phyloP scores from a whole-genome alignment of 2,888 invertebrate species.

The Macrophya annulata region DNA sequence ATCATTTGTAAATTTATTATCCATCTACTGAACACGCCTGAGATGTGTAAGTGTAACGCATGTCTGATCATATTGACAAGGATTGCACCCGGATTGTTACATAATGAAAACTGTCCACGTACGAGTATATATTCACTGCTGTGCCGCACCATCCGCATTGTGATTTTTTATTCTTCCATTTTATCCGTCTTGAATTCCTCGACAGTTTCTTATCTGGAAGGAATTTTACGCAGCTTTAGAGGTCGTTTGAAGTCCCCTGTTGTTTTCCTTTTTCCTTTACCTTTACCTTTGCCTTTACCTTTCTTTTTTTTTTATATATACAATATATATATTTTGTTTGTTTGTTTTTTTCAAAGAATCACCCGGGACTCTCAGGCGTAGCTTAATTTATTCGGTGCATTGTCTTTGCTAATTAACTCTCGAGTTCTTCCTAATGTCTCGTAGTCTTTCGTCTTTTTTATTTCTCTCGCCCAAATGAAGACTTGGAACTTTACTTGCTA shows the following conservation, averaged over 20 bases:
- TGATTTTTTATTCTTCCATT: conserved; percentile 29
- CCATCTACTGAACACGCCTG: background rate
- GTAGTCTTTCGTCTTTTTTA: conserved; percentile 16
- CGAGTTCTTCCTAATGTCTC: conserved; percentile 31
- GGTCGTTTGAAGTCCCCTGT: conserved; percentile 8
- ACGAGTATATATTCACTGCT: background rate
- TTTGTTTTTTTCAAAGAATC: conserved; percentile 22
- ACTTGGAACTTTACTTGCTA: background rate
- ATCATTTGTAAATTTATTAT: background rate
- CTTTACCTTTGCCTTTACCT: background rate
- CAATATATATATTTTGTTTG: background rate
- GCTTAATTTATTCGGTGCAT: conserved; percentile 51
- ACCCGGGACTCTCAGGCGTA: conserved; percentile 39
- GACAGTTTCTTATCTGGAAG: background rate
- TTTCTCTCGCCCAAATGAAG: background rate
- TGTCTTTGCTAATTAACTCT: conserved; percentile 52
- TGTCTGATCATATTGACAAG: conserved; percentile 1
- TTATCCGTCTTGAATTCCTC: conserved; percentile 11
- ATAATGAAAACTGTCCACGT: conserved; percentile 40
- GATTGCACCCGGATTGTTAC: conserved; percentile 32
- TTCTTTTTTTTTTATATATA: background rate
- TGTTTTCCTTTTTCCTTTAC: background rate
- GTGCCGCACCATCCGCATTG: conserved; percentile 24
- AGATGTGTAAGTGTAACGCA: background rate
- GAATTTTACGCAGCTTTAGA: conserved; percentile 36